These are phyloP conservation scores for Galleria mellonella DNA, from an alignment of 1,140 invertebrate species.

Conservation along the genomic window DNA sequence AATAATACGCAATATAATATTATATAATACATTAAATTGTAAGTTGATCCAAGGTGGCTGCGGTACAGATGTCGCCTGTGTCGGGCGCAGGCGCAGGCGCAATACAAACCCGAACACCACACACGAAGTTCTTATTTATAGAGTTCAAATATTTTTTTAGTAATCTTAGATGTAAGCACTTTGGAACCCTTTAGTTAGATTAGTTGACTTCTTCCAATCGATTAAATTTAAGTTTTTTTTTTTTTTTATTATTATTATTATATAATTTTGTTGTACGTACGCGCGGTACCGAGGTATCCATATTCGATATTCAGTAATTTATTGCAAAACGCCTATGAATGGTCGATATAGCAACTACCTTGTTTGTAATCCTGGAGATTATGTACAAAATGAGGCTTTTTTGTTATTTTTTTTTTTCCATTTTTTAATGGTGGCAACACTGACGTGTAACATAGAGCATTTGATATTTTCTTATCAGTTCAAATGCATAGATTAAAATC, in stretches of 20 bases:
- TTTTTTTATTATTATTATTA: conserved; percentile 26
- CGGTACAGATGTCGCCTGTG: not conserved
- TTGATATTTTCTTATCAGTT: conserved; percentile 36
- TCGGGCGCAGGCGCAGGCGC: conserved; percentile 5
- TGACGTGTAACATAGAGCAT: conserved; percentile 36
- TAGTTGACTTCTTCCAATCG: conserved; percentile 65
- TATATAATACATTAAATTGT: not conserved
- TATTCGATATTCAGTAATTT: conserved; percentile 19
- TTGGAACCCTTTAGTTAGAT: conserved; percentile 24
- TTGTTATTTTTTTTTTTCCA: conserved; percentile 30
- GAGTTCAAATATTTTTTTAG: conserved; percentile 54
- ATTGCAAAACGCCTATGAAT: conserved; percentile 11
- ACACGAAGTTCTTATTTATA: conserved; percentile 7
- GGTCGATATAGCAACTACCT: not conserved
- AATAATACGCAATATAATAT: no score
- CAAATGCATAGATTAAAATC: conserved; percentile 60
- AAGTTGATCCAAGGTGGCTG: not conserved
- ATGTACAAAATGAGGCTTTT: conserved; percentile 50
- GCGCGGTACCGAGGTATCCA: conserved; percentile 15
- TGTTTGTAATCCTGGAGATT: conserved; percentile 36
- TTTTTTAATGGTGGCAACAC: conserved; percentile 18
- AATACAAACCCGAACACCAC: not conserved
- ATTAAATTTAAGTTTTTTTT: conserved; percentile 58
- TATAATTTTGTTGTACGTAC: conserved; percentile 38
- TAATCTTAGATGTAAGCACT: conserved; percentile 39